Percentiles rank a stretch among this genome's conserved stretches.
phyloP scores from a whole-genome alignment of 2,888 invertebrate species.

The Tetropium fuscum region DNA sequence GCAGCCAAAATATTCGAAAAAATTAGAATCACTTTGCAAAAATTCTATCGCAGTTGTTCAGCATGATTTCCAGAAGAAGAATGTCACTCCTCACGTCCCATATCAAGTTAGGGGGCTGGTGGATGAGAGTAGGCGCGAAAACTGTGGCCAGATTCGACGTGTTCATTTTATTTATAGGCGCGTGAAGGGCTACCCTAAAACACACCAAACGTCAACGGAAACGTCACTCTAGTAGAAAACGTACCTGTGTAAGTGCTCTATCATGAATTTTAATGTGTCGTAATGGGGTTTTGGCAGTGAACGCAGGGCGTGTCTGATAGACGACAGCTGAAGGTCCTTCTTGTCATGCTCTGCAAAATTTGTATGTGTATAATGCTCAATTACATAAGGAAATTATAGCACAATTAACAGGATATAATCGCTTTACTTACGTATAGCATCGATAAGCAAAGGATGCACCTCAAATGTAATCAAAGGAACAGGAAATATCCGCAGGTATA shows the following conservation, averaged over 20 bases:
- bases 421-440: conserved; percentile 74
- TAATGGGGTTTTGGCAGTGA: conserved; percentile 85
- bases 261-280: conserved; percentile 86
- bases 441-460: conserved; percentile 81
- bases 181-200: conserved; percentile 81
- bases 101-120: conserved; percentile 77
- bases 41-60: conserved; percentile 73
- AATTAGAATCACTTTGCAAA: conserved; percentile 53
- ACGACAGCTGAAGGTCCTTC: conserved; percentile 72
- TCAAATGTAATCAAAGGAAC: conserved; percentile 92
- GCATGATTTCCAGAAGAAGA: conserved; percentile 80
- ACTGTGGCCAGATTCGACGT: conserved; percentile 93
- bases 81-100: conserved; percentile 82
- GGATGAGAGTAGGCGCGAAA: conserved; percentile 91
- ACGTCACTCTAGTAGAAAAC: background rate
- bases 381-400: background rate
- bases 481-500: conserved; percentile 87
- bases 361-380: background rate
- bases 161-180: conserved; percentile 91
- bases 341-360: conserved; percentile 67
- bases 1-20: no score
- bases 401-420: no score
- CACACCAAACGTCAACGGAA: background rate
- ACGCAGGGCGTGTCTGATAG: conserved; percentile 74
- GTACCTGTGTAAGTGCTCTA: conserved; percentile 85